A percentile compares a stretch with the other conserved stretches of the same genome.
Evolutionary conservation across 2,113 vertebrate genomes (phyloP).

Genomic region (Chelonoidis abingdonii): DNA sequence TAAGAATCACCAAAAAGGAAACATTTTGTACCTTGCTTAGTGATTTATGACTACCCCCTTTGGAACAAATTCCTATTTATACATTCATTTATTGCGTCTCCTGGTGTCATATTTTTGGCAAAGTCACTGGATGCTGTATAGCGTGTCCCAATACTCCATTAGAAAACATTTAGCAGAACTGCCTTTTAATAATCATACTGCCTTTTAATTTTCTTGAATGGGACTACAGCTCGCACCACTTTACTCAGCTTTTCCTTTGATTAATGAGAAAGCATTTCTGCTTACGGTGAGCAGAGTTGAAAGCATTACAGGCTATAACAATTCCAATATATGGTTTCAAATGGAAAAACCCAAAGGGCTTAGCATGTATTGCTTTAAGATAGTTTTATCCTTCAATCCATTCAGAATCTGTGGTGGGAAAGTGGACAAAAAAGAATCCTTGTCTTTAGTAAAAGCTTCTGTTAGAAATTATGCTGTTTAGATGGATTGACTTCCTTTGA

Average conservation of each 20-base stretch:
- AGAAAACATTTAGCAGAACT: slow-evolving; percentile 79
- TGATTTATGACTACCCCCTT: slow-evolving; percentile 82
- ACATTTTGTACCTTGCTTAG: slow-evolving; percentile 45
- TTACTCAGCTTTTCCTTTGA: slow-evolving; percentile 79
- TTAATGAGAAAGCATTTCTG: slow-evolving; percentile 76
- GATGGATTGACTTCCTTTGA: neutral
- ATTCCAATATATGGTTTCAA: slow-evolving; percentile 72
- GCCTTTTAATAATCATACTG: slow-evolving; percentile 75
- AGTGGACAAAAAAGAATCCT: neutral
- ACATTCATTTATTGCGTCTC: slow-evolving; percentile 77
- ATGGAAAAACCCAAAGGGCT: slow-evolving; percentile 23
- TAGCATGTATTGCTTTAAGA: slow-evolving; percentile 66
- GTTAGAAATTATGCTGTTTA: slow-evolving; percentile 39
- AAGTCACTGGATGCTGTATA: slow-evolving; percentile 62
- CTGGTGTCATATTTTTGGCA: slow-evolving; percentile 80
- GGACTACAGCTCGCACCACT: slow-evolving; percentile 71
- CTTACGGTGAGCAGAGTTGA: slow-evolving; percentile 32
- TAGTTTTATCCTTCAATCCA: slow-evolving; percentile 67
- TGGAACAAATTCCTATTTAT: slow-evolving; percentile 80
- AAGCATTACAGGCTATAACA: slow-evolving; percentile 67
- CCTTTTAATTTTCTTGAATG: slow-evolving; percentile 80
- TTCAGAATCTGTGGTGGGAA: slow-evolving; percentile 66
- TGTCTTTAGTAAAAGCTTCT: slow-evolving; percentile 9
- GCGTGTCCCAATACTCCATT: slow-evolving; percentile 76
- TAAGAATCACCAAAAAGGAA: slow-evolving; percentile 66